phyloP scores from a whole-genome alignment of 2,113 vertebrate genomes.

The Ivindomyrus marchei region DNA sequence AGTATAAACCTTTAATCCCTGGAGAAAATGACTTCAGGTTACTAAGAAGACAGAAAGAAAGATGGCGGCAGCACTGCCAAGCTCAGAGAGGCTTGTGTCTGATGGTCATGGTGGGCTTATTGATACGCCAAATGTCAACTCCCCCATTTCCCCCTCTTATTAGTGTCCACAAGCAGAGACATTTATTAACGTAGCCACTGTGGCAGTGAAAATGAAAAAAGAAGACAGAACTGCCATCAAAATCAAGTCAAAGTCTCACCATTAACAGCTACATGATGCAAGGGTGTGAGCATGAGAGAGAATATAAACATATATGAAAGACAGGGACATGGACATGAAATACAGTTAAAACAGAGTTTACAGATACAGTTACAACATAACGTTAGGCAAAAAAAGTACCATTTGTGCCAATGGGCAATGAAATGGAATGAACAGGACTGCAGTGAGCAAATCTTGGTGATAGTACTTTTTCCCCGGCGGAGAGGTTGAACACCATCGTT shows the following conservation, averaged over 20 bases:
- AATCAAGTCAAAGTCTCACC: not conserved
- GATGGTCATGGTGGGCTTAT: not conserved
- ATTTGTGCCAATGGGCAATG: not conserved
- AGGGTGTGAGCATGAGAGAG: not conserved
- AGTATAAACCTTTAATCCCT: constrained; percentile 8
- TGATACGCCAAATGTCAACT: not conserved
- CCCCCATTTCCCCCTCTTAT: not conserved
- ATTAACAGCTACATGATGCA: not conserved
- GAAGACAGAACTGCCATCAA: not conserved
- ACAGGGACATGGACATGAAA: not conserved
- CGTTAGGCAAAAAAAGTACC: not conserved
- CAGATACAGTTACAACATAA: not conserved
- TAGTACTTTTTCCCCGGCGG: not conserved
- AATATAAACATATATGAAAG: not conserved
- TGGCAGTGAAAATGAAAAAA: not conserved
- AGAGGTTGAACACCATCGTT: not conserved
- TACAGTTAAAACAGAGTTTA: not conserved
- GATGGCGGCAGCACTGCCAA: not conserved
- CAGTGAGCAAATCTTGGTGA: not conserved
- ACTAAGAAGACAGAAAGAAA: not conserved
- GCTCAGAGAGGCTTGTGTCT: not conserved
- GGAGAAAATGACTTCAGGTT: not conserved
- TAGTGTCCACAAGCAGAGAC: not conserved
- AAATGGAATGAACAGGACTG: not conserved
- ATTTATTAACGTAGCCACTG: not conserved